Conservation (phyloP, 2,888 invertebrate genomes). For the Leptinotarsa peninsularis region DNA sequence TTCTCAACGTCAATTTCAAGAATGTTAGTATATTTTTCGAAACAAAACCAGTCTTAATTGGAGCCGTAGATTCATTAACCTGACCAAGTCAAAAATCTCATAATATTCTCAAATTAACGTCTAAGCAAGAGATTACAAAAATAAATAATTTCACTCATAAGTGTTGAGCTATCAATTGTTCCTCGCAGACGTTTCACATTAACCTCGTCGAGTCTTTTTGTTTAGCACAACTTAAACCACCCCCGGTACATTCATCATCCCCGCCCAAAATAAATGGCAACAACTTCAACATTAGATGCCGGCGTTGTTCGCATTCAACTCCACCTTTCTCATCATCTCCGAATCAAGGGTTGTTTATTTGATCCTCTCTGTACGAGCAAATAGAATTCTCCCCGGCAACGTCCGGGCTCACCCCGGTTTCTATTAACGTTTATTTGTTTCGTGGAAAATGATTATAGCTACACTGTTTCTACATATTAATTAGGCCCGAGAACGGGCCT, state of each 20-base stretch:
- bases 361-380: neutral
- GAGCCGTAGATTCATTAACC: too few species aligned
- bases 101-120: too few species aligned
- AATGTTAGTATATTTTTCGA: too few species aligned
- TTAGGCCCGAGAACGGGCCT: slow-evolving; percentile 6
- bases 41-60: too few species aligned
- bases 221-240: neutral
- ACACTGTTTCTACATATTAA: slow-evolving; percentile 34
- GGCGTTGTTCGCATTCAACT: slow-evolving; percentile 12
- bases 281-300: slow-evolving; percentile 4
- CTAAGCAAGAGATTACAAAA: too few species aligned
- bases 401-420: slow-evolving; percentile 27
- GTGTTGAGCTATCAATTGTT: neutral
- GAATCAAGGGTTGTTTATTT: slow-evolving; percentile 25
- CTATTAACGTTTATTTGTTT: slow-evolving; percentile 39
- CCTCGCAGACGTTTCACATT: neutral
- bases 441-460: slow-evolving; percentile 35
- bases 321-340: slow-evolving; percentile 22
- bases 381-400: slow-evolving; percentile 4
- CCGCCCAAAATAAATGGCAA: slow-evolving; percentile 12
- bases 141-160: too few species aligned
- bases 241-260: slow-evolving; percentile 8
- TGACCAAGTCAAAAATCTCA: too few species aligned
- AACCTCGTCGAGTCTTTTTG: neutral
- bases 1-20: too few species aligned